Evolutionary conservation across 2,888 invertebrate species (phyloP), one percentile per base, ranked within the genome.

Genomic region (Bellardia pandia): DNA sequence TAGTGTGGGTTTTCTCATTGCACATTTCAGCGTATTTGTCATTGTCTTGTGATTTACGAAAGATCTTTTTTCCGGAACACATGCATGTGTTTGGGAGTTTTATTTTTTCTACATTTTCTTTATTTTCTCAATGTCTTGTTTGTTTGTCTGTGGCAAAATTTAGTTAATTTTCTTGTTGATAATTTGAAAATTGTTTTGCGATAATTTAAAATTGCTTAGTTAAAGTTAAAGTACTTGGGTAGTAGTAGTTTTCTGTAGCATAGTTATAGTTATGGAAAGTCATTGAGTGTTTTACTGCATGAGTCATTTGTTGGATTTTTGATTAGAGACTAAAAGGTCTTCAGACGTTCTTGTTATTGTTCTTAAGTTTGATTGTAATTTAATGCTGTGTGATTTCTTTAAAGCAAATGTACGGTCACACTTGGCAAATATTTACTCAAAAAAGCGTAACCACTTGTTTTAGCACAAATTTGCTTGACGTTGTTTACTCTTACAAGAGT

Each of bases 1-100:
- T 79, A 71, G 81, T 85, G 85, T 87, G 85, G 85, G 87, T 81
- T 75, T 85, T 64, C 78, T 84, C 68, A 72, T 85, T 85, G 81
- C 68, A 74, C 62, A 85, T 82, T 87, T 87, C 81, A 82, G 64
- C 74, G 56, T 75, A 85, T 85, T 85, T 87, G 81, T 87, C 78
- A 85, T 85, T 87, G 87, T 87, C 85, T 84, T 76, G 14, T 40
- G 83, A 42, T 72, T 77, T 69, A 33, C 5, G 7, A 76, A 45
- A 33, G 16, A 51, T 45, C 53, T 84, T 64, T 53, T 83, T 79
- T 53, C 23, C 56, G 58, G 75, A 37, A 40, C 56, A 72, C 72
- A 84, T 45, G 45, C 45, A 45, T 74, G 78, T 83, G 72, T 62
- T 75, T 60, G 58, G 60, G 69, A 71, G 74, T 51, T 23, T 23